A percentile compares a stretch with the other conserved stretches of the same genome.
These are phyloP conservation scores for Rhabdornis inornatus DNA, from an alignment of 2,113 vertebrate species.

Conservation along the genomic window DNA sequence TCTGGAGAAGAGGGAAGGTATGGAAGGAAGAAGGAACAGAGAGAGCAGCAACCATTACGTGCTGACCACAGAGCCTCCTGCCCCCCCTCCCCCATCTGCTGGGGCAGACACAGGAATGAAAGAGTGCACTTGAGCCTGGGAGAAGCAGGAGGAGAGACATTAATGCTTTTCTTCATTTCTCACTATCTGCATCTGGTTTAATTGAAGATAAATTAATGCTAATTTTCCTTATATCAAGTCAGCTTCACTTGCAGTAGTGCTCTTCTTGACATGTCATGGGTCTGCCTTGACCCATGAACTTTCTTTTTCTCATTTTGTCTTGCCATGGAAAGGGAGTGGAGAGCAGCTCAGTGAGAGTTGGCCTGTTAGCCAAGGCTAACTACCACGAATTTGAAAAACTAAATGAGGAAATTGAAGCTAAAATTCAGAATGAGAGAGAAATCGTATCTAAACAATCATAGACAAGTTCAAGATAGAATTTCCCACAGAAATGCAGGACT, in stretches of 20 bases:
- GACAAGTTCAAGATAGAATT: not conserved
- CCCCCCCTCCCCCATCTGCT: rapidly evolving
- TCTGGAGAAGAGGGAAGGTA: not conserved
- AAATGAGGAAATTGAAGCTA: not conserved
- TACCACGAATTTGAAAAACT: not conserved
- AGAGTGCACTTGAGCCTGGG: not conserved
- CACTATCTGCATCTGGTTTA: not conserved
- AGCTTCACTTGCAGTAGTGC: not conserved
- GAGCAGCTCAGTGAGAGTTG: not conserved
- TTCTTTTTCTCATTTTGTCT: not conserved
- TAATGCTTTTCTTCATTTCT: not conserved
- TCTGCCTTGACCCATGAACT: not conserved
- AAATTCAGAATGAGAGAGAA: not conserved
- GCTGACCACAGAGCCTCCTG: not conserved
- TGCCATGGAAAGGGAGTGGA: not conserved
- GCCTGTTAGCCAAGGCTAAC: not conserved
- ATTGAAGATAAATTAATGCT: not conserved
- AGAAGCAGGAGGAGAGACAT: not conserved
- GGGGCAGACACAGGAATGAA: not conserved
- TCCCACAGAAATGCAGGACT: rapidly evolving
- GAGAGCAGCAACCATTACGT: not conserved
- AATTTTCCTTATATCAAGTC: not conserved
- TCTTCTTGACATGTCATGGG: no score
- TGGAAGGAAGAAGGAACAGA: not conserved
- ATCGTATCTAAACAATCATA: not conserved